Evolutionary conservation across 2,888 invertebrate genomes (phyloP).

Genomic region (Synanthedon formicaeformis): DNA sequence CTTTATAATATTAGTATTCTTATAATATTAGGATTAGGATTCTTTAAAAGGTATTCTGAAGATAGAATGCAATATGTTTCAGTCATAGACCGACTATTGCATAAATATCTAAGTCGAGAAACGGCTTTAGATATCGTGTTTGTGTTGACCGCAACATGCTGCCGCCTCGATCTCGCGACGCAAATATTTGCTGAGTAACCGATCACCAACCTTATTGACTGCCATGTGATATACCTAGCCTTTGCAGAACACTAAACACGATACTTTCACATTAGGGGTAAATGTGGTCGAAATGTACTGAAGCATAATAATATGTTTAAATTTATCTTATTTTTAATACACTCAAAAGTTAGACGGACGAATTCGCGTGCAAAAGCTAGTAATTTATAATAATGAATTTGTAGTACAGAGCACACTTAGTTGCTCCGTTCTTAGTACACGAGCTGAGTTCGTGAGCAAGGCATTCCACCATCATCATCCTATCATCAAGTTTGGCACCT

Average conservation of each 20-base stretch:
- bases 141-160: constrained; percentile 37
- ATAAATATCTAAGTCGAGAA: constrained; percentile 2
- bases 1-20: no score
- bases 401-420: no score
- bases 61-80: not conserved
- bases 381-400: no score
- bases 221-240: constrained; percentile 39
- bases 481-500: no score
- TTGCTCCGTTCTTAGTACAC: no score
- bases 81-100: constrained; percentile 1
- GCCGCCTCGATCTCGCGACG: constrained; percentile 29
- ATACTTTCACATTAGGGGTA: constrained; percentile 19
- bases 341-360: no score
- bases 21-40: no score
- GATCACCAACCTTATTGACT: constrained; percentile 46
- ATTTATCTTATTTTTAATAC: no score
- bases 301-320: constrained; percentile 2
- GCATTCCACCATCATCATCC: no score
- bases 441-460: no score
- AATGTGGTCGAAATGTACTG: constrained; percentile 9
- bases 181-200: constrained; percentile 55
- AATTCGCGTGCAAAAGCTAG: no score
- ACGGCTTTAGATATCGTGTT: constrained; percentile 30
- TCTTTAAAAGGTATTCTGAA: not conserved
- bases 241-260: constrained; percentile 34